These are phyloP conservation scores for Strix occidentalis DNA, from an alignment of 2,797 vertebrate genomes.

Conservation along the genomic window DNA sequence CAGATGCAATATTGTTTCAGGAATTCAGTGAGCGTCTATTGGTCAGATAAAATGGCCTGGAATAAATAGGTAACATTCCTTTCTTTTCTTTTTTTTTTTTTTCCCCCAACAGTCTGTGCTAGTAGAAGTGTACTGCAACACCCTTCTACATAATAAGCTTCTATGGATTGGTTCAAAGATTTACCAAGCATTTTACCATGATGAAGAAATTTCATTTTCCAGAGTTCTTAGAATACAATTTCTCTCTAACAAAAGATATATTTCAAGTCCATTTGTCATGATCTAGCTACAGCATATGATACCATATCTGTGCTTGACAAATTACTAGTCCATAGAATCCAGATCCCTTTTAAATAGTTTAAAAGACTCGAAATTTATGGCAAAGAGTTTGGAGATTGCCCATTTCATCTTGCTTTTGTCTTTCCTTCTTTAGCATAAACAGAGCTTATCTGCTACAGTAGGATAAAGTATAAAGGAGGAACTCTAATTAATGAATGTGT, in stretches of 20 bases:
- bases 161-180: neutral
- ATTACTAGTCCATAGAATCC: constrained; percentile 34
- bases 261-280: constrained; percentile 41
- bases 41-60: neutral
- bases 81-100: neutral
- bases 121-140: neutral
- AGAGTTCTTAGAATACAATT: constrained; percentile 11
- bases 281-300: neutral
- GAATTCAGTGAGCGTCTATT: neutral
- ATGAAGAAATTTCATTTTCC: constrained; percentile 23
- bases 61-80: neutral
- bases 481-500: neutral
- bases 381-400: constrained; percentile 17
- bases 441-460: neutral
- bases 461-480: neutral
- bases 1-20: neutral
- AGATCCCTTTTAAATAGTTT: constrained; percentile 33
- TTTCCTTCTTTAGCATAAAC: neutral
- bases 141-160: constrained; percentile 3
- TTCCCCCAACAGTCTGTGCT: neutral
- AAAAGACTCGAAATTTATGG: constrained; percentile 33
- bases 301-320: constrained; percentile 27
- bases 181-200: neutral
- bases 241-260: neutral
- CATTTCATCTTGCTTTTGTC: neutral